Evolutionary conservation across 2,888 invertebrate genomes (phyloP), one percentile per base, ranked within the genome.

Genomic region (Periphyllus acericola): DNA sequence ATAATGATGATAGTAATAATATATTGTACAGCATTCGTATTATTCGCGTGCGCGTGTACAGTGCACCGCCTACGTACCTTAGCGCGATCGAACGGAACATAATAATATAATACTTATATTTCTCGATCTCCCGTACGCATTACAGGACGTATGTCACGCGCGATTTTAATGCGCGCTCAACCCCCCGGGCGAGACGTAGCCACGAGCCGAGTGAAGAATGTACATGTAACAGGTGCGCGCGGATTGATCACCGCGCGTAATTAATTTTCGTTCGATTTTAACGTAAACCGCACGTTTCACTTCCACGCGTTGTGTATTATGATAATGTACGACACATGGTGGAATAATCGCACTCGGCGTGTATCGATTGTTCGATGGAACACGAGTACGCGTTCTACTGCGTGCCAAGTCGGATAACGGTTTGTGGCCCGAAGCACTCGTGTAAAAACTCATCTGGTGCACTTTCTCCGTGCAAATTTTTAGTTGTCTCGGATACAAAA

Each of bases 381-480:
- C 80, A 81, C 40, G 80, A 74, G 40, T 11, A 55, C 34, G 46
- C 34, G 21, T 60, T n/a, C n/a, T 72, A 60, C 60, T 86, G 55
- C 79, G 55, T 55, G 36, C 72, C 55, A 72, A 80, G 78, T 80
- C 40, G 87, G 36, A 87, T 87, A 87, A 75, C 81, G 87, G 87
- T 74, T 17, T n/a, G 17, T 9, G 32, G 46, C 86, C 55, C 86
- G 80, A 32, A 87, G 87, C 74, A 75, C 74, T 80, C 55, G 29
- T 36, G 71, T 74, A 87, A 74, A n/a, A 87, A 87, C 75, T 87
- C 74, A 66, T 86, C 81, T 74, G 60, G 81, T 81, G 60, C 74
- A 81, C 87, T 87, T 87, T 87, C 87, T 87, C 87, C 74, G n/a
- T 75, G 75, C 80, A 32, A 34, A 87, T 81, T 87, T 75, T 75